These are phyloP conservation scores for Amphiura filiformis DNA, from an alignment of 35 echinoderm and acorn worm species.

Conservation along the genomic window DNA sequence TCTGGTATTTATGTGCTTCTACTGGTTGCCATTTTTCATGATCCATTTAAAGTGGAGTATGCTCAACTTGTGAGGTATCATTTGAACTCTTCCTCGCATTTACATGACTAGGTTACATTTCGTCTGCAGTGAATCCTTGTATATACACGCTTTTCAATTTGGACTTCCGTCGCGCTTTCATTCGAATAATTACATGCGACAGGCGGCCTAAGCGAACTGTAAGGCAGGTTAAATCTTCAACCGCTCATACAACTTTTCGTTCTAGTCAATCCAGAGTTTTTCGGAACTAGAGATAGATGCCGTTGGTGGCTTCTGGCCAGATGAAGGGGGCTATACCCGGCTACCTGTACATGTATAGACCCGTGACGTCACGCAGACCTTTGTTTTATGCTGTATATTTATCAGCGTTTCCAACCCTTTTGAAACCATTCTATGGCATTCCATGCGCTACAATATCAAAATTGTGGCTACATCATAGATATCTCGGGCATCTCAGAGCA, in stretches of 20 bases:
- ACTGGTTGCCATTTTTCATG: conserved; percentile 96
- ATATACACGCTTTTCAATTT: conserved; percentile 97
- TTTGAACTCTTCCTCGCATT: conserved; percentile 79
- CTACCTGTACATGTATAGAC: no score
- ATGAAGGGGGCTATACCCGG: no score
- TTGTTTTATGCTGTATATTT: no score
- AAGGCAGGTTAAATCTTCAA: conserved; percentile 17
- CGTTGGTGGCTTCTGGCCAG: no score
- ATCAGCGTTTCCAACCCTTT: no score
- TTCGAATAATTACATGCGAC: conserved; percentile 75
- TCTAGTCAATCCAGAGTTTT: no score
- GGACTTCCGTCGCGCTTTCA: conserved; percentile 85
- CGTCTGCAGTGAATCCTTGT: conserved; percentile 92
- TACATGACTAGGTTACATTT: conserved; percentile 97
- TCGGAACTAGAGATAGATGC: no score
- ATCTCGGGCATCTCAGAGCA: no score
- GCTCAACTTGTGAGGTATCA: conserved; percentile 65
- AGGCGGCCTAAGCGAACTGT: conserved; percentile 4
- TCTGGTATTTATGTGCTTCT: conserved; percentile 91
- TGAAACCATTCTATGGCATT: no score
- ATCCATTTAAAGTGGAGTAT: conserved; percentile 91
- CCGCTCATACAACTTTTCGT: conserved; percentile 23
- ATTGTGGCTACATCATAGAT: no score
- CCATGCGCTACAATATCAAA: no score
- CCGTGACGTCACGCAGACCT: no score